Evolutionary conservation across 2,888 invertebrate species (phyloP), one percentile per base, ranked within the genome.

Genomic region (Anoncus sp.): DNA sequence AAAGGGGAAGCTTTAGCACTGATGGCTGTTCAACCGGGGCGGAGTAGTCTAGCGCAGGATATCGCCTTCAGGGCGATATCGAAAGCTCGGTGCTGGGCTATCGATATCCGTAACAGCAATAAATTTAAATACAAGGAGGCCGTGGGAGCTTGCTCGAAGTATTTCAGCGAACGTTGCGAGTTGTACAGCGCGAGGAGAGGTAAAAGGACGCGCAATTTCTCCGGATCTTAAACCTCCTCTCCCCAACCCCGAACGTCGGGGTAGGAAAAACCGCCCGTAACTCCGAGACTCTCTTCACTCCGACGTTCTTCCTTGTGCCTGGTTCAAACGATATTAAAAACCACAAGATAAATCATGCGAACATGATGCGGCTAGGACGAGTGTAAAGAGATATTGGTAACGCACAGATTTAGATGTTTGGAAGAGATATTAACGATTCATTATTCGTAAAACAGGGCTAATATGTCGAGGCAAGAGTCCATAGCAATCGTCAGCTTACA

Each of bases 101-200:
- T 80, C 78, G 72, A 65, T 73, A 69, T 71, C 69, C 70, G 67
- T 75, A 70, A 73, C 62, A 53, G 62, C 80, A 69, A 80, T 80
- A 79, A 80, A 80, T 80, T 72, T 79, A 65, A 73, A 75, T 80
- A 73, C 71, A 62, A 67, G 72, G 22, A 47, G 22, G 35, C 43
- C 62, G 14, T 14, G 31, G 3, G 35, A 31, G 16, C 51, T 43
- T 16, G 53, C 63, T 49, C 45, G 22, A 55, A 45, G 62, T 47
- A 45, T 71, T 53, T 16, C 31, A 22, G n/a, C 53, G 24, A 62
- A 49, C 38, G 47, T 62, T 47, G 49, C 40, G 22, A 24, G 53
- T 51, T n/a, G n/a, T 31, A 31, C 31, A 20, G 16, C 27, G 18
- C 45, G 35, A 43, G 35, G 27, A 49, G 55, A 70, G 40, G 40